Evolutionary conservation across 2,113 vertebrate genomes (phyloP).

Genomic region (Clarias magur): DNA sequence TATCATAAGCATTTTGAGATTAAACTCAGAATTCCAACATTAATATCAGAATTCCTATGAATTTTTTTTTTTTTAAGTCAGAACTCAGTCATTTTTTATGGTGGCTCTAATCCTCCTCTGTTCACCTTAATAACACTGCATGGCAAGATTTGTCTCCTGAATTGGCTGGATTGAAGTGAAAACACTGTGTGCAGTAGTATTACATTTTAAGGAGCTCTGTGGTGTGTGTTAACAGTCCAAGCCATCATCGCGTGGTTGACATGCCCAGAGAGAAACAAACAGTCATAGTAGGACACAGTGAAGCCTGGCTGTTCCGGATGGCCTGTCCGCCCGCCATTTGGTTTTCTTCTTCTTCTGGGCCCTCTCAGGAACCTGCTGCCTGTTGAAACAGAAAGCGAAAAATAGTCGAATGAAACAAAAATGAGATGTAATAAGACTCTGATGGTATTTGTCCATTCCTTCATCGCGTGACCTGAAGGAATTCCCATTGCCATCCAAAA

Average conservation of each 20-base stretch:
- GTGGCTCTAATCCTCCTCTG: too few species aligned
- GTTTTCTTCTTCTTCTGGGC: conserved; percentile 96
- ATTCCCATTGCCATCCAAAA: not conserved
- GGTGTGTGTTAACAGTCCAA: conserved; percentile 50
- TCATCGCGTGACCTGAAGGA: not conserved
- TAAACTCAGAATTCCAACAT: too few species aligned
- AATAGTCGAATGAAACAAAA: not conserved
- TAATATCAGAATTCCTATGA: too few species aligned
- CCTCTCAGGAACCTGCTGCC: conserved; percentile 95
- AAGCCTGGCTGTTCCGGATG: conserved; percentile 85
- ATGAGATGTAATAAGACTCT: not conserved
- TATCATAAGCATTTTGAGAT: too few species aligned
- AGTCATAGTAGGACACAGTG: conserved; percentile 94
- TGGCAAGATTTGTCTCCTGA: not conserved
- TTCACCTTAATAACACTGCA: not conserved
- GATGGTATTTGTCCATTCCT: not conserved
- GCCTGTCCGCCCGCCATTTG: conserved; percentile 92
- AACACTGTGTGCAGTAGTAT: conserved; percentile 13
- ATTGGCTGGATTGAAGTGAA: conserved; percentile 13
- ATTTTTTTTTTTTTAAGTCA: too few species aligned
- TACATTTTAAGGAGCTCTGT: conserved; percentile 19
- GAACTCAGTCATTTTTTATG: too few species aligned
- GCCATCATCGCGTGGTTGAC: conserved; percentile 54
- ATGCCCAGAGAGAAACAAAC: conserved; percentile 49
- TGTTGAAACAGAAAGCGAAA: conserved; percentile 56